Evolutionary conservation across 2,113 vertebrate genomes (phyloP).

Genomic region (Scomber colias): DNA sequence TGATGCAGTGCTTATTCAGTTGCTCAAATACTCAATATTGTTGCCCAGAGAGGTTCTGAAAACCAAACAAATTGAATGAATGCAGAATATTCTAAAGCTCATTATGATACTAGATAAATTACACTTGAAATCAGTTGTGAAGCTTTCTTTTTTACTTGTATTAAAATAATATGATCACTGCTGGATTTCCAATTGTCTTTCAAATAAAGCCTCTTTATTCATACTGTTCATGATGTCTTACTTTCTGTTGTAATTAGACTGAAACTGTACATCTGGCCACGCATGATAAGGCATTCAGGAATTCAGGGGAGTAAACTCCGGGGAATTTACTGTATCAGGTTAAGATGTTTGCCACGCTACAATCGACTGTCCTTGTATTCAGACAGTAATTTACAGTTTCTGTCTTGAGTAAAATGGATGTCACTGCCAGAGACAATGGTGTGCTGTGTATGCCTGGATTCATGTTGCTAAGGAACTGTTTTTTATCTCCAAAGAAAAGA

Average conservation of each 20-base stretch:
- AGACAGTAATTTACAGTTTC: slow-evolving; percentile 64
- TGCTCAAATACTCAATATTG: background rate
- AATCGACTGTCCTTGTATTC: slow-evolving; percentile 14
- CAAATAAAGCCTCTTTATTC: slow-evolving; percentile 41
- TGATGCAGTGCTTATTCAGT: background rate
- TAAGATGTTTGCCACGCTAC: slow-evolving; percentile 46
- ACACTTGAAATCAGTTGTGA: background rate
- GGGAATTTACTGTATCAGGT: slow-evolving; percentile 46
- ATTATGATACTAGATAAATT: background rate
- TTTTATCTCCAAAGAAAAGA: slow-evolving; percentile 58
- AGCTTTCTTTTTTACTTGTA: background rate
- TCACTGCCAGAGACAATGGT: slow-evolving; percentile 47
- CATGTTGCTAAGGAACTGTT: slow-evolving; percentile 65
- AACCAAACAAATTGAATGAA: background rate
- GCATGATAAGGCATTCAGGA: slow-evolving; percentile 34
- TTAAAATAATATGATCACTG: background rate
- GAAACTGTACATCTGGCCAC: slow-evolving; percentile 14
- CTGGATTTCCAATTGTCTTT: background rate
- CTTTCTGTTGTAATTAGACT: slow-evolving; percentile 13
- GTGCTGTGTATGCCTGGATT: slow-evolving; percentile 46
- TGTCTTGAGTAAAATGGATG: slow-evolving; percentile 49
- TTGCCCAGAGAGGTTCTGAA: background rate
- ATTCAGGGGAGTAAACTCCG: slow-evolving; percentile 38
- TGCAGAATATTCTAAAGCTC: background rate
- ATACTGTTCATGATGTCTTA: background rate